phyloP scores from a whole-genome alignment of 2,797 vertebrate species.

The Lutjanus argentimaculatus region DNA sequence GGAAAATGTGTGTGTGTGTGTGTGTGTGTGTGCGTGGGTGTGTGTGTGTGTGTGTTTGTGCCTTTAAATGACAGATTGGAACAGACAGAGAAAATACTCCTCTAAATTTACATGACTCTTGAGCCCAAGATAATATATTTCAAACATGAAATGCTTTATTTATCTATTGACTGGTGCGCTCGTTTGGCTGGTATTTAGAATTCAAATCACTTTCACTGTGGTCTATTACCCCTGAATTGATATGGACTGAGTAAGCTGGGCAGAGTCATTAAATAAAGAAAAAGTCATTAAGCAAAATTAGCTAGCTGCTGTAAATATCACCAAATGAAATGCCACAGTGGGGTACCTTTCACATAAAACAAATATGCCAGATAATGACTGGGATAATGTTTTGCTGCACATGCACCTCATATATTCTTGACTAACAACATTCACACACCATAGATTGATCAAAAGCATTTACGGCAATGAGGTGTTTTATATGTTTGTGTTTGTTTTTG shows the following conservation, averaged over 20 bases:
- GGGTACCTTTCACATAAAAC: slow-evolving; percentile 37
- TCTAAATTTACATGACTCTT: slow-evolving; percentile 22
- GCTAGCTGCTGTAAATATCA: slow-evolving; percentile 72
- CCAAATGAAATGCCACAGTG: slow-evolving; percentile 60
- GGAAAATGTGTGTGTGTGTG: slow-evolving; percentile 10
- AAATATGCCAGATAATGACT: slow-evolving; percentile 38
- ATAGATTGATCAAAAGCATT: slow-evolving; percentile 1
- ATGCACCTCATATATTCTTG: slow-evolving; percentile 16
- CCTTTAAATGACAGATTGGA: slow-evolving; percentile 3
- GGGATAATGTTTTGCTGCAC: slow-evolving; percentile 29
- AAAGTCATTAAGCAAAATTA: slow-evolving; percentile 74
- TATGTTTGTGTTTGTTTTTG: slow-evolving; percentile 1
- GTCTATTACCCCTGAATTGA: slow-evolving; percentile 69
- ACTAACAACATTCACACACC: not conserved
- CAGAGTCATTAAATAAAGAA: slow-evolving; percentile 69
- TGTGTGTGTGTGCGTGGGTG: not conserved
- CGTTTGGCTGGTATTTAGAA: slow-evolving; percentile 61
- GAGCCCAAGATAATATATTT: slow-evolving; percentile 31
- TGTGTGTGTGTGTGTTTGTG: not conserved
- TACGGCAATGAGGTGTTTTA: not conserved
- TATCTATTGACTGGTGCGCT: slow-evolving; percentile 42
- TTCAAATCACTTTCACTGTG: slow-evolving; percentile 64
- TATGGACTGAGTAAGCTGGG: slow-evolving; percentile 60
- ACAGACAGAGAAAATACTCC: not conserved
- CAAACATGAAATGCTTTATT: slow-evolving; percentile 52